phyloP scores from a whole-genome alignment of 35 echinoderm and acorn worm species.

The Apostichopus japonicus region DNA sequence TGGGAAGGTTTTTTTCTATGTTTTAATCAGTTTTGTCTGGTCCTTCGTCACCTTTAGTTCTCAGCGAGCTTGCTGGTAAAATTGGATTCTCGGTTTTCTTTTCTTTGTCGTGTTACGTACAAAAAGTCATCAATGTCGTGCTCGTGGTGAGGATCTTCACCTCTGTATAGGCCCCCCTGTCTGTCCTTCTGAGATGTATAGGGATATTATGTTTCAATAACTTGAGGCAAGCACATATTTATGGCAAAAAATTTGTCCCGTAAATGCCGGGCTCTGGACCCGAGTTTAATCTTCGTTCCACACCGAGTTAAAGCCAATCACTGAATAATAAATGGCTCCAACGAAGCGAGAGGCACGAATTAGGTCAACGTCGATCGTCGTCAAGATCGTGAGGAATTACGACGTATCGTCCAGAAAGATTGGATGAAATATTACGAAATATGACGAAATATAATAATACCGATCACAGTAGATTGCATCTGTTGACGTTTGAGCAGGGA shows the following conservation, averaged over 20 bases:
- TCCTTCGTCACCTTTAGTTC: no score
- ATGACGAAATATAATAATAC: neutral
- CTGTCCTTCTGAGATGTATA: neutral
- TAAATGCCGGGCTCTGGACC: neutral
- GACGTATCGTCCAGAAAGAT: neutral
- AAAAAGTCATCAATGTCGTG: no score
- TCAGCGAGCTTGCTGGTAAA: no score
- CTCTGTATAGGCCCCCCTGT: neutral
- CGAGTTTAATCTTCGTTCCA: neutral
- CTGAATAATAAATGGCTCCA: neutral
- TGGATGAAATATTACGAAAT: neutral
- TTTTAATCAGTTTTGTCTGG: no score
- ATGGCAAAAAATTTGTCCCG: neutral
- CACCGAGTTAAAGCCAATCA: neutral
- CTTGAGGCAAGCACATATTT: neutral
- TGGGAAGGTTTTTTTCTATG: no score
- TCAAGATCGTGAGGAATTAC: neutral
- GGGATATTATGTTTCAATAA: neutral
- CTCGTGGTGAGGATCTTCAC: neutral
- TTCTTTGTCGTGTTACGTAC: no score
- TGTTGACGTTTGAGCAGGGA: neutral
- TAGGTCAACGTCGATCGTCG: neutral
- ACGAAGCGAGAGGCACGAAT: neutral
- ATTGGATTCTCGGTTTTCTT: no score
- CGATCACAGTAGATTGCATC: neutral